Conservation (phyloP, 2,113 vertebrate genomes). For the Leiothrix lutea region DNA sequence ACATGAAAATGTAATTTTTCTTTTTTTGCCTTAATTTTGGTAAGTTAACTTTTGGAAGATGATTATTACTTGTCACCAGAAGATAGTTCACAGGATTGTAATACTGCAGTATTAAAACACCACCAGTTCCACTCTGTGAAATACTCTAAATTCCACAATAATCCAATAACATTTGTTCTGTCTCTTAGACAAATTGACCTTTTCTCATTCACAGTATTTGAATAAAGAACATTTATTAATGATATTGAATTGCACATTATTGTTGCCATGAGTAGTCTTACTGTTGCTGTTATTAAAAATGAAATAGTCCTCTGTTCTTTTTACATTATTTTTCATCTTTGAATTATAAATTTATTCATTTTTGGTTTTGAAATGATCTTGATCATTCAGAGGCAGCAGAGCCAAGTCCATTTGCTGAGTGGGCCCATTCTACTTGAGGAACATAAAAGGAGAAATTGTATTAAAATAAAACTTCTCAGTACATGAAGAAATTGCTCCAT, state of each 20-base stretch:
- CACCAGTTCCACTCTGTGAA: not conserved
- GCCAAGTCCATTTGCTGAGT: not conserved
- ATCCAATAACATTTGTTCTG: not conserved
- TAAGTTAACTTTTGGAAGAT: not conserved
- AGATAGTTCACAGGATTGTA: not conserved
- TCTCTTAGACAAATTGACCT: not conserved
- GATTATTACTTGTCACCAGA: not conserved
- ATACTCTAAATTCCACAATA: not conserved
- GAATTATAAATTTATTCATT: not conserved
- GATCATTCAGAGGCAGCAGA: not conserved
- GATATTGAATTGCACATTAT: not conserved
- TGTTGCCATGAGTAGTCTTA: not conserved
- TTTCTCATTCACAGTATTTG: not conserved
- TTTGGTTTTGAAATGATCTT: not conserved
- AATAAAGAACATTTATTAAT: not conserved
- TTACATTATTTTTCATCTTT: not conserved
- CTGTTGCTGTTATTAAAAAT: not conserved
- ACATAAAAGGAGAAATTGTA: not conserved
- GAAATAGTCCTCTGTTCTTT: not conserved
- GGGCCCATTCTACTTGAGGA: not conserved
- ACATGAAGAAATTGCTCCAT: not conserved
- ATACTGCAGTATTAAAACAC: not conserved
- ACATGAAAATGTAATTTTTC: not conserved
- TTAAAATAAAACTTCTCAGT: not conserved
- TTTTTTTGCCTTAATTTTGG: not conserved